Conservation (phyloP, 2,888 invertebrate genomes). For the Anarsia innoxiella region DNA sequence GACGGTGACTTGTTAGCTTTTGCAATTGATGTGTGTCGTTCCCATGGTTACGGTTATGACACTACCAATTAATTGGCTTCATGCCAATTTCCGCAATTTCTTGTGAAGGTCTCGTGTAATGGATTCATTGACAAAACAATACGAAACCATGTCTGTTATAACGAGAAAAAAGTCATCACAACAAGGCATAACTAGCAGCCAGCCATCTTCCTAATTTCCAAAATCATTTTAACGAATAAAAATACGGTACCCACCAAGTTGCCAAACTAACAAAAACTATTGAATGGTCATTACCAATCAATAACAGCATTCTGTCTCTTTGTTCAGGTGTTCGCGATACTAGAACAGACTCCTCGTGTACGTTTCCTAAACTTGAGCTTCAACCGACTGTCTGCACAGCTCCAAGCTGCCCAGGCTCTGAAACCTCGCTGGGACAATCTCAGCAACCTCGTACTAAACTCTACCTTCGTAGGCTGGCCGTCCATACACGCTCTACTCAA, state of each 20-base stretch:
- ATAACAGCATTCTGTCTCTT: no score
- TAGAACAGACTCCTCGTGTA: constrained; percentile 91
- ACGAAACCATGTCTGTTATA: no score
- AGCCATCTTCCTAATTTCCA: no score
- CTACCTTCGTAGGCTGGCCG: constrained; percentile 90
- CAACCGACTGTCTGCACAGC: constrained; percentile 85
- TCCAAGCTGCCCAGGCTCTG: constrained; percentile 72
- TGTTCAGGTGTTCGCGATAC: constrained; percentile 85
- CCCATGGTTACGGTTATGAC: constrained; percentile 29
- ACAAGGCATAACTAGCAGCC: no score
- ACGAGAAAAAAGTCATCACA: no score
- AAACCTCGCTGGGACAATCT: constrained; percentile 75
- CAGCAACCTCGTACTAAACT: constrained; percentile 89
- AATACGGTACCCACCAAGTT: no score
- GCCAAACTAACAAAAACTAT: background rate
- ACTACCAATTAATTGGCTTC: constrained; percentile 26
- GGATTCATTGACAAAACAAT: no score
- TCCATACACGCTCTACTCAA: constrained; percentile 85
- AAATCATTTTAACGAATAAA: no score
- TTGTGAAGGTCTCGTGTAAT: background rate
- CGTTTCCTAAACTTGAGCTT: constrained; percentile 95
- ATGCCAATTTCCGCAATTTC: constrained; percentile 8
- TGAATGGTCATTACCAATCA: background rate
- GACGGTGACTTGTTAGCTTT: constrained; percentile 4
- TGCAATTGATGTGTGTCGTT: constrained; percentile 18